Evolutionary conservation across 2,113 vertebrate species (phyloP), one percentile per base, ranked within the genome.

Genomic region (Cyphomyrus plagiostoma): DNA sequence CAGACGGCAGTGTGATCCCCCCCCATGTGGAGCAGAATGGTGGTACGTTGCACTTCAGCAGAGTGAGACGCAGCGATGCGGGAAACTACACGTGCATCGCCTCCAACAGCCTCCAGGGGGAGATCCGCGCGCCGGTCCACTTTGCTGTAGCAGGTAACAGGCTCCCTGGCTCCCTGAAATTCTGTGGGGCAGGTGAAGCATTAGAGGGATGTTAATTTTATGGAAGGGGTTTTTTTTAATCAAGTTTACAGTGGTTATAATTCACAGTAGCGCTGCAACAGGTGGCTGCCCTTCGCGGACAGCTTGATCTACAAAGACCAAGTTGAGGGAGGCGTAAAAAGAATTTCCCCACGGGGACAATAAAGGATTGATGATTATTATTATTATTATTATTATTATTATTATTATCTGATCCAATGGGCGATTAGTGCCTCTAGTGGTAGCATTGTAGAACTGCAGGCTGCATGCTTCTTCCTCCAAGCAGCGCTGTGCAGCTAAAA

Each of bases 41-140:
- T 0, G 97, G 98, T 17, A 95, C 96, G 90, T 93, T 99, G 56
- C 97, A 96, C 91, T 99, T 99, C 94, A 94, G 93, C 92, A 97
- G 96, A 88, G 98, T 99, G 91, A 97, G 95, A 87, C 96, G 97
- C 82, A 95, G 94, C 0, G 97, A 99, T 0, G 97, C 97, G 0
- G 98, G 98, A 66, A 97, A 99, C 95, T 99, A 99, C 91, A 98
- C 97, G 0, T 99, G 98, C 94, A 96, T 97, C 0, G 98, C 98
- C 56, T 98, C 97, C 90, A 99, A 99, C 45, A 84, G 82, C 93
- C 95, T 96, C 0, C 98, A 99, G 94, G 98, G 98, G 90, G 96
- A 99, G 96, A 99, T 99, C 93, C 95, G 94, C 15, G 97, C 98
- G 39, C 90, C 96, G 0, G 98, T 99, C 66, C 94, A 96, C 87